These are phyloP conservation scores for Capitulum mitella DNA, from an alignment of 2,888 invertebrate species.

Conservation along the genomic window DNA sequence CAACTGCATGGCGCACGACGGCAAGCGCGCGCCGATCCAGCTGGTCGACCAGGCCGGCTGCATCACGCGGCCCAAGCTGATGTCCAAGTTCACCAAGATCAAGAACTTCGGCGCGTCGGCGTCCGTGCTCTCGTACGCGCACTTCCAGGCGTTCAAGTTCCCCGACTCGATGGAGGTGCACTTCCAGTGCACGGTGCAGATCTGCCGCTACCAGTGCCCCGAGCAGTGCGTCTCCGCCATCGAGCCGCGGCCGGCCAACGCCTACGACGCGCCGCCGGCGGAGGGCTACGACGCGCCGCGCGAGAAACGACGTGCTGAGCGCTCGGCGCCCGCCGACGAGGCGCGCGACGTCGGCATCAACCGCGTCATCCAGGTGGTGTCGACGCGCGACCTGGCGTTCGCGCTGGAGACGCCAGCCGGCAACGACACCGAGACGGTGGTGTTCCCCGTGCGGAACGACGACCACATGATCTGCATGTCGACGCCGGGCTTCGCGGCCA, in stretches of 20 bases:
- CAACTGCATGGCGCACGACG: constrained; percentile 90
- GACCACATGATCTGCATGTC: constrained; percentile 79
- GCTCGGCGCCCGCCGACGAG: constrained; percentile 33
- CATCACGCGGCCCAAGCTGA: constrained; percentile 81
- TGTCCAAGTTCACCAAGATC: constrained; percentile 89
- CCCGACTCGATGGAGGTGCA: constrained; percentile 95
- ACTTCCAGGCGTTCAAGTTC: constrained; percentile 72
- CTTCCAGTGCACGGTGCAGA: constrained; percentile 91
- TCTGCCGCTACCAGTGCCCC: constrained; percentile 85
- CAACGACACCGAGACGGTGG: constrained; percentile 34
- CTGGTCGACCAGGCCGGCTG: constrained; percentile 87
- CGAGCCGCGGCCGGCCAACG: constrained; percentile 33
- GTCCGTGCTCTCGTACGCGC: constrained; percentile 78
- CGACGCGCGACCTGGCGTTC: constrained; percentile 82
- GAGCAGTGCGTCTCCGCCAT: constrained; percentile 65
- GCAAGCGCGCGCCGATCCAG: constrained; percentile 86
- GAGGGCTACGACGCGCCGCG: constrained; percentile 30
- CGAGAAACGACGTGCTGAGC: too few species aligned
- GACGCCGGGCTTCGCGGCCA: constrained; percentile 83
- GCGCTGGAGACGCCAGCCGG: constrained; percentile 52
- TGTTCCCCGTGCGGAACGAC: constrained; percentile 35
- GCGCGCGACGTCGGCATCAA: constrained; percentile 75
- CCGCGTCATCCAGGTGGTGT: constrained; percentile 80
- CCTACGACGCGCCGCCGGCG: constrained; percentile 35
- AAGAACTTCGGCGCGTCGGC: constrained; percentile 92